Conservation (phyloP, 1,140 invertebrate genomes). For the Zelostemma sp. region DNA sequence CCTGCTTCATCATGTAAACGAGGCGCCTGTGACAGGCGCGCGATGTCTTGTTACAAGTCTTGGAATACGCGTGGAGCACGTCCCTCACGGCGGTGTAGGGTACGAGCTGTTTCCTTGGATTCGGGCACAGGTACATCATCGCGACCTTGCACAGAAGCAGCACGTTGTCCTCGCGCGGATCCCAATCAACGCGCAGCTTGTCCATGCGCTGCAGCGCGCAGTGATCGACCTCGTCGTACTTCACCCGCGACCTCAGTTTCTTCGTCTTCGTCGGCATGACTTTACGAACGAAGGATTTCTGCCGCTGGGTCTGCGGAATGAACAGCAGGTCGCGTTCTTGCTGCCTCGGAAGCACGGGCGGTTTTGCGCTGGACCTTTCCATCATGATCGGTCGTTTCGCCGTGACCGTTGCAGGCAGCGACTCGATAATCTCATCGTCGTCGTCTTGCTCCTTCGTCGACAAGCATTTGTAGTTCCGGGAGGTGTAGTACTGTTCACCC, state of each 20-base stretch:
- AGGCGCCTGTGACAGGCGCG: constrained; percentile 77
- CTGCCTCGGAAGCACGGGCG: too few relatives aligned
- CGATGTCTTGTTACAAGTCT: constrained; percentile 78
- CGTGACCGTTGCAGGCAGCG: too few relatives aligned
- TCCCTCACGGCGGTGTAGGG: constrained; percentile 73
- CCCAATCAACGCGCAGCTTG: constrained; percentile 76
- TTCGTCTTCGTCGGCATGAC: constrained; percentile 58
- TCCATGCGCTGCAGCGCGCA: constrained; percentile 77
- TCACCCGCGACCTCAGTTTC: constrained; percentile 45
- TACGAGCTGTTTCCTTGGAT: constrained; percentile 67
- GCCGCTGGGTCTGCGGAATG: constrained; percentile 20
- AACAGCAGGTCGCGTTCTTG: constrained; percentile 43
- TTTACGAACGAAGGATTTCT: constrained; percentile 55
- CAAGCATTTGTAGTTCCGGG: not conserved
- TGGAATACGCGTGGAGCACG: constrained; percentile 72
- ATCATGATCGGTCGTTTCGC: too few relatives aligned
- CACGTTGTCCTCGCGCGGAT: constrained; percentile 74
- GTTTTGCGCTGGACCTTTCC: too few relatives aligned
- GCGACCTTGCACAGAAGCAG: constrained; percentile 79
- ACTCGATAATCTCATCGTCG: too few relatives aligned
- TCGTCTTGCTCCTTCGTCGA: not conserved
- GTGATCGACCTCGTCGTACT: constrained; percentile 78
- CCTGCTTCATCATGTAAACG: constrained; percentile 75
- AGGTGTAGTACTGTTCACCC: constrained; percentile 47
- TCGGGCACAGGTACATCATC: constrained; percentile 74